A percentile compares a stretch with the other conserved stretches of the same genome.
Evolutionary conservation across 2,113 vertebrate genomes (phyloP).

Genomic region (Brienomyrus longianalis): DNA sequence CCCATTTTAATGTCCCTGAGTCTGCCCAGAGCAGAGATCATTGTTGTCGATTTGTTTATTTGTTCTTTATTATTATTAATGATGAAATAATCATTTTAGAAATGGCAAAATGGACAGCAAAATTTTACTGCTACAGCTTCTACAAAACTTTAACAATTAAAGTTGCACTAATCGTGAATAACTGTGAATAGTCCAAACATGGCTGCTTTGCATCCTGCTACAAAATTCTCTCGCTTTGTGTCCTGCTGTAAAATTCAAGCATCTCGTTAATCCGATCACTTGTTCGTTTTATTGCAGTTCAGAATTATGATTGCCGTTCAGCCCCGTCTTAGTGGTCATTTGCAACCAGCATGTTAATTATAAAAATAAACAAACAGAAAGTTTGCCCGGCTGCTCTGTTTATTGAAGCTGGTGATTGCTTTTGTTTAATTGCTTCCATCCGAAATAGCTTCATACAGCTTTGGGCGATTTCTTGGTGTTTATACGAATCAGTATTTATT

Average conservation of each 20-base stretch:
- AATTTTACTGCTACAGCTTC: background rate
- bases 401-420: background rate
- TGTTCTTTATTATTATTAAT: background rate
- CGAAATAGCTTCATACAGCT: background rate
- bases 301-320: background rate
- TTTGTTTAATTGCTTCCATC: background rate
- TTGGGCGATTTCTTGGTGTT: background rate
- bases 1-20: background rate
- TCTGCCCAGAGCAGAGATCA: background rate
- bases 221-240: background rate
- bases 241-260: background rate
- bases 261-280: background rate
- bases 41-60: background rate
- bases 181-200: background rate
- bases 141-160: background rate
- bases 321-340: background rate
- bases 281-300: background rate
- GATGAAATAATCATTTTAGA: background rate
- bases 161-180: background rate
- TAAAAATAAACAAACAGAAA: background rate
- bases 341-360: background rate
- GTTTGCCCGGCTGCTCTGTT: background rate
- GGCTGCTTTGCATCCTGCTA: background rate
- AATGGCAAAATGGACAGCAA: background rate
- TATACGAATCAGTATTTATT: constrained; percentile 3